Conservation (phyloP, 2,888 invertebrate genomes). For the Nomada fabriciana region DNA sequence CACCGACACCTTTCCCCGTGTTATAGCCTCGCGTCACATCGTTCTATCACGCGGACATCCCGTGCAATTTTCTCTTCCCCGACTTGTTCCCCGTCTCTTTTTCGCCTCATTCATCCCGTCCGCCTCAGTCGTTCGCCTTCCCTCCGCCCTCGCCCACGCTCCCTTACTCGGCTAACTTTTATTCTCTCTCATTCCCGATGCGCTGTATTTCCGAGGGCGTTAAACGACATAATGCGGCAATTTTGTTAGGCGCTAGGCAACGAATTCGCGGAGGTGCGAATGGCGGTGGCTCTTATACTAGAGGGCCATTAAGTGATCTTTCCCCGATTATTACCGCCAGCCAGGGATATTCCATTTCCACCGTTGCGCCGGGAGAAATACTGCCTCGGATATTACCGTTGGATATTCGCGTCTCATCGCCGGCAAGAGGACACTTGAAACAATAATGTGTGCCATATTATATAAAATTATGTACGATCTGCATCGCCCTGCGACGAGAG, state of each 20-base stretch:
- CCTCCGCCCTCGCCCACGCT: background rate
- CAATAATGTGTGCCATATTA: slow-evolving; percentile 43
- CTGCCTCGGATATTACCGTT: slow-evolving; percentile 29
- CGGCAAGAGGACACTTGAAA: slow-evolving; percentile 30
- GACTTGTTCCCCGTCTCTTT: slow-evolving; percentile 27
- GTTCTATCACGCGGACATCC: slow-evolving; percentile 56
- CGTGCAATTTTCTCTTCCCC: slow-evolving; percentile 54
- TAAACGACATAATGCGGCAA: slow-evolving; percentile 74
- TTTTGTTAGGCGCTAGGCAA: slow-evolving; percentile 70
- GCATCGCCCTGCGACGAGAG: slow-evolving; percentile 12
- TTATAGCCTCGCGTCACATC: slow-evolving; percentile 47
- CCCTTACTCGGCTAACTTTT: slow-evolving; percentile 29
- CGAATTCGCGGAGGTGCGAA: slow-evolving; percentile 69
- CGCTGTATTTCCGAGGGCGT: slow-evolving; percentile 56
- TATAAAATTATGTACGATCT: slow-evolving; percentile 43
- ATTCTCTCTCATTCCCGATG: slow-evolving; percentile 41
- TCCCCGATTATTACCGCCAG: slow-evolving; percentile 73
- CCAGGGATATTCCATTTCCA: slow-evolving; percentile 59
- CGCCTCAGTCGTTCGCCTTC: slow-evolving; percentile 5
- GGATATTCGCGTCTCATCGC: slow-evolving; percentile 36
- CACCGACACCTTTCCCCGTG: slow-evolving; percentile 57
- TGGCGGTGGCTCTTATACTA: slow-evolving; percentile 54
- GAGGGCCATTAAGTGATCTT: slow-evolving; percentile 74
- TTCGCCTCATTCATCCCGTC: slow-evolving; percentile 20
- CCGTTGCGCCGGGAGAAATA: slow-evolving; percentile 18